Evolutionary conservation across 2,888 invertebrate genomes (phyloP).

Genomic region (Onchidella celtica): DNA sequence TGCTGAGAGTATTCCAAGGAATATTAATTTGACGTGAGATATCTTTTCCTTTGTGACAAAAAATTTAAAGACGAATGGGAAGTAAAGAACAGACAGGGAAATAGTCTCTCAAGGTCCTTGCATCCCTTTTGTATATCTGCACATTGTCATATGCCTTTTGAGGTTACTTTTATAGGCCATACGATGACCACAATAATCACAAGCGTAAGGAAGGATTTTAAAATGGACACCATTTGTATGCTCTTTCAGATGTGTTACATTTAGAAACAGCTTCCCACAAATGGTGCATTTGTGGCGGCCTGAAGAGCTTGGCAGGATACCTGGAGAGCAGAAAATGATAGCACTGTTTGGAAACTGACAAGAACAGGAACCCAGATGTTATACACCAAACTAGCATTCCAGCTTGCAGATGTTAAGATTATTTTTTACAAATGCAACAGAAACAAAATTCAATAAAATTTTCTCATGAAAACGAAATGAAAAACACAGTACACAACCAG

Average conservation of each 20-base stretch:
- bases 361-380: constrained; percentile 4
- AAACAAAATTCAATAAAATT: too few relatives aligned
- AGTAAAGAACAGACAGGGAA: background rate
- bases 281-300: constrained; percentile 36
- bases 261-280: constrained; percentile 40
- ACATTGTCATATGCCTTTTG: constrained; percentile 31
- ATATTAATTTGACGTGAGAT: too few relatives aligned
- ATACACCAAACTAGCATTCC: too few relatives aligned
- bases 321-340: constrained; percentile 45
- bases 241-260: constrained; percentile 38
- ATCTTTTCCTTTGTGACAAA: background rate
- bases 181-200: constrained; percentile 41
- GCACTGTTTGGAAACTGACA: constrained; percentile 28
- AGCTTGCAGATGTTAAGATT: too few relatives aligned
- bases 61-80: background rate
- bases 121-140: constrained; percentile 29
- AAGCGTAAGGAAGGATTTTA: constrained; percentile 31
- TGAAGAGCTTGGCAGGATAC: constrained; percentile 31
- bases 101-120: too few relatives aligned
- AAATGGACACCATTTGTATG: constrained; percentile 46
- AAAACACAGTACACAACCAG: background rate
- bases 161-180: constrained; percentile 41
- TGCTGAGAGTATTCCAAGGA: too few relatives aligned
- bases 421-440: too few relatives aligned
- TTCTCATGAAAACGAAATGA: background rate